A percentile compares a stretch with the other conserved stretches of the same genome.
Conservation (phyloP, 2,113 vertebrate genomes). For the Pelobates fuscus region DNA sequence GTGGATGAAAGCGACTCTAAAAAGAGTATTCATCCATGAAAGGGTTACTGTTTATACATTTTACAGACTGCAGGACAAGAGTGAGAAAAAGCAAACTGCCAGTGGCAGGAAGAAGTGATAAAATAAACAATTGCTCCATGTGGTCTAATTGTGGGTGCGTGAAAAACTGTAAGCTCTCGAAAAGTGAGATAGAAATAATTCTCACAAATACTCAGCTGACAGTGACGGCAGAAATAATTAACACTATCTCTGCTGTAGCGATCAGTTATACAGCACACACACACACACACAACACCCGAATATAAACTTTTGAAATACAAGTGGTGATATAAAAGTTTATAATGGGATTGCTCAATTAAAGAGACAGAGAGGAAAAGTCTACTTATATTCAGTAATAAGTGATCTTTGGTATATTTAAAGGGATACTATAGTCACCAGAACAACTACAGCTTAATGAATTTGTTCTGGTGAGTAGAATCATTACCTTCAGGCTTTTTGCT, state of each 20-base stretch:
- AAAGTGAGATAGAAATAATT: conserved; percentile 22
- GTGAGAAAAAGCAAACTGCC: conserved; percentile 5
- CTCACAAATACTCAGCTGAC: conserved; percentile 10
- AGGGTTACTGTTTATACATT: conserved; percentile 6
- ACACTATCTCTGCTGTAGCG: neutral
- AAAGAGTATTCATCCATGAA: neutral
- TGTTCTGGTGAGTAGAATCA: too few species aligned
- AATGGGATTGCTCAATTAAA: too few species aligned
- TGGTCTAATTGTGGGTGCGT: conserved; percentile 19
- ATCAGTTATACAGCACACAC: neutral
- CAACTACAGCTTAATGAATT: too few species aligned
- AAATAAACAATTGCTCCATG: conserved; percentile 9
- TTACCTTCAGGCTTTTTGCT: too few species aligned
- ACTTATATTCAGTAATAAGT: too few species aligned
- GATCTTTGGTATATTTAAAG: too few species aligned
- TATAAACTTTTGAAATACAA: neutral
- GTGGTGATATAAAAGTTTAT: neutral
- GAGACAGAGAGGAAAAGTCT: too few species aligned
- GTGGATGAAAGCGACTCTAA: too few species aligned
- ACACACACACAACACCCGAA: neutral
- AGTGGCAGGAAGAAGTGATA: conserved; percentile 4
- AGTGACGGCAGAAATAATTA: neutral
- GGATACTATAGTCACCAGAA: too few species aligned
- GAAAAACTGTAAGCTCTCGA: neutral
- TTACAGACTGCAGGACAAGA: neutral